Evolutionary conservation across 2,797 vertebrate species (phyloP).

Genomic region (Capromys pilorides): DNA sequence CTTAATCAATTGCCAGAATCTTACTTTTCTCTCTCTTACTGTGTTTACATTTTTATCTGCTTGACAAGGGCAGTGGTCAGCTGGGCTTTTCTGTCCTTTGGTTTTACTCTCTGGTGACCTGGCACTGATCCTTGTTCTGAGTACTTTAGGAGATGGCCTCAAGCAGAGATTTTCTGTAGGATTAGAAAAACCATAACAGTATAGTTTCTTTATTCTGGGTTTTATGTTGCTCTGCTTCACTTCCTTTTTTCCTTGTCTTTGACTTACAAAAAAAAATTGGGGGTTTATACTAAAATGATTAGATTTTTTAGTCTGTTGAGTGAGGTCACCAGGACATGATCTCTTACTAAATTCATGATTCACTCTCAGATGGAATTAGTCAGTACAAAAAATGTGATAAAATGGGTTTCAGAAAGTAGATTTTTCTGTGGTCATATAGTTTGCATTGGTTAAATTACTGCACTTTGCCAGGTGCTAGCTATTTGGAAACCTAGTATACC

Average conservation of each 20-base stretch:
- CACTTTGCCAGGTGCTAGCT: conserved; percentile 21
- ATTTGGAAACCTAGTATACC: conserved; percentile 12
- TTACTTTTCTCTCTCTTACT: conserved; percentile 52
- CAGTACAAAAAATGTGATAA: conserved; percentile 72
- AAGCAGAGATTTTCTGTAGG: conserved; percentile 72
- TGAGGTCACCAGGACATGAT: conserved; percentile 75
- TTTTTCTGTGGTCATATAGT: conserved; percentile 65
- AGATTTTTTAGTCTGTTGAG: conserved; percentile 73
- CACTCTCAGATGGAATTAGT: conserved; percentile 73
- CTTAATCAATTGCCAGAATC: conserved; percentile 33
- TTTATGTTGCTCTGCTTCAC: conserved; percentile 64
- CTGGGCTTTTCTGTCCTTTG: conserved; percentile 59
- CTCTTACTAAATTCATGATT: conserved; percentile 78
- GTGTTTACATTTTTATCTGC: conserved; percentile 67
- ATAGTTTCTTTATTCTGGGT: conserved; percentile 65
- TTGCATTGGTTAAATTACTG: conserved; percentile 63
- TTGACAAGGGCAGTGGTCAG: conserved; percentile 61
- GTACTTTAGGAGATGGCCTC: conserved; percentile 69
- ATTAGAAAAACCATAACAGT: conserved; percentile 63
- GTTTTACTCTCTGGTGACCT: conserved; percentile 61
- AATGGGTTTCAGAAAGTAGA: conserved; percentile 76
- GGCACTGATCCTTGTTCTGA: conserved; percentile 61
- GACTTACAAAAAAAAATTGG: conserved; percentile 65
- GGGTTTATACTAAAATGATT: conserved; percentile 69
- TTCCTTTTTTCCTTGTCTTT: conserved; percentile 58